Base-by-base conservation (phyloP, 2,888 invertebrate species). In the Cephus spinipes region DNA sequence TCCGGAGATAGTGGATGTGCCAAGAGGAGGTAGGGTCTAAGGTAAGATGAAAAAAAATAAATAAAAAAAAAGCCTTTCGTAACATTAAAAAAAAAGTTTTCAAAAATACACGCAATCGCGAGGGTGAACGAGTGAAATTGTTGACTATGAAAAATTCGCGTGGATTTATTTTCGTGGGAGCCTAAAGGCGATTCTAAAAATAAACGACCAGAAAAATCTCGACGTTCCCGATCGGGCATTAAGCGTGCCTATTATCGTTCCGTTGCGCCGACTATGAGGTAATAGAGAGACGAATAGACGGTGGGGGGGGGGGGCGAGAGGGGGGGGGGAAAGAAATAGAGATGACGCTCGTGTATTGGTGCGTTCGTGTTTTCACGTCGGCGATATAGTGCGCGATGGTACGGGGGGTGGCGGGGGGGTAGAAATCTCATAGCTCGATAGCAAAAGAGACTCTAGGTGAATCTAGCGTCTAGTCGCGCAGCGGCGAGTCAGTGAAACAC, bases 401-500 rank as follows among this genome's bases (percentile, higher is more conserved):
- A 15, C 23, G 23, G 6, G 76, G 71, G 76, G 35, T 31, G 31
- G 11, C 76, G 73, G 71, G 77, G 81, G 75, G 79, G 77, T 76
- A 83, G 81, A 79, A 55, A 55, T 55, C 55, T 23, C 15, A 6
- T 55, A 55, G 55, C 55, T 55, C 55, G 23, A 55, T 55, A 55
- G 55, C 55, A 55, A 55, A 55, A 55, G 55, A 55, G 55, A 55
- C 55, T 55, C 55, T 55, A 55, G 55, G 55, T 55, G 55, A 55
- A 23, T 55, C 55, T 55, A 55, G 71, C 71, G 71, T 78, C 74
- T 68, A 78, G 76, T 78, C 78, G 71, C 32, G 32, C 12, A 83
- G 82, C 84, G 79, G 55, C 82, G 86, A 84, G 83, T 86, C 87
- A 88, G 86, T 83, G 87, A 88, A 89, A 90, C 89, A 88, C 87